A percentile compares a stretch with the other conserved stretches of the same genome.
Evolutionary conservation across 2,888 invertebrate species (phyloP).

Genomic region (Leptinotarsa tumamoca): DNA sequence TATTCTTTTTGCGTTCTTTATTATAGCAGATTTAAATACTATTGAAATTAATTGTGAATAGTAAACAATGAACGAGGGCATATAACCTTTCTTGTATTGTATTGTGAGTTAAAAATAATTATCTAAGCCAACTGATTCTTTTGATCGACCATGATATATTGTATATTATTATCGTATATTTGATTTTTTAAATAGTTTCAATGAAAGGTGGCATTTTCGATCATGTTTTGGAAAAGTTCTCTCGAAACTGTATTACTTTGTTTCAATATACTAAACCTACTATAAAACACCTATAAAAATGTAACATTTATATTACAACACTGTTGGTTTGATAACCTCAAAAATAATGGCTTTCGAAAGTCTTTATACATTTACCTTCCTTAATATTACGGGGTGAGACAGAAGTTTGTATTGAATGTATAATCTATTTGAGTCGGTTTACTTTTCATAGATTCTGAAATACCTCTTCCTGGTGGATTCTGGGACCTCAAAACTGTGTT

Average conservation of each 20-base stretch:
- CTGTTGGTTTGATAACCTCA: slow-evolving; percentile 51
- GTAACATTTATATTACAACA: slow-evolving; percentile 65
- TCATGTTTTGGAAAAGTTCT: slow-evolving; percentile 24
- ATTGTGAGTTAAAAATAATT: no score
- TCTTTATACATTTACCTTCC: slow-evolving; percentile 56
- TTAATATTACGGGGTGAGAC: slow-evolving; percentile 11
- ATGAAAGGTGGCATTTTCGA: neutral
- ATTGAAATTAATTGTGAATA: no score
- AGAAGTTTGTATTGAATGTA: slow-evolving; percentile 13
- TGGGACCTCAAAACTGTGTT: neutral
- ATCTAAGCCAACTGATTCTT: no score
- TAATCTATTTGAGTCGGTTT: neutral
- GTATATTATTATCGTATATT: slow-evolving; percentile 12
- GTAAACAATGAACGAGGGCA: no score
- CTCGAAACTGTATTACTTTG: slow-evolving; percentile 43
- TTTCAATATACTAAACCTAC: slow-evolving; percentile 51
- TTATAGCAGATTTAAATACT: no score
- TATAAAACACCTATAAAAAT: slow-evolving; percentile 64
- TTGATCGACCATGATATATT: no score
- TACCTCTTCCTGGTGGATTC: no score
- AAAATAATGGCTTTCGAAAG: slow-evolving; percentile 55
- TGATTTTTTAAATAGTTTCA: neutral
- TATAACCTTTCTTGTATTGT: no score
- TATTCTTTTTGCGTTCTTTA: no score
- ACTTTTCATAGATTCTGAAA: neutral